phyloP scores from a whole-genome alignment of 2,888 invertebrate genomes.

The Drosophila hamatofila region DNA sequence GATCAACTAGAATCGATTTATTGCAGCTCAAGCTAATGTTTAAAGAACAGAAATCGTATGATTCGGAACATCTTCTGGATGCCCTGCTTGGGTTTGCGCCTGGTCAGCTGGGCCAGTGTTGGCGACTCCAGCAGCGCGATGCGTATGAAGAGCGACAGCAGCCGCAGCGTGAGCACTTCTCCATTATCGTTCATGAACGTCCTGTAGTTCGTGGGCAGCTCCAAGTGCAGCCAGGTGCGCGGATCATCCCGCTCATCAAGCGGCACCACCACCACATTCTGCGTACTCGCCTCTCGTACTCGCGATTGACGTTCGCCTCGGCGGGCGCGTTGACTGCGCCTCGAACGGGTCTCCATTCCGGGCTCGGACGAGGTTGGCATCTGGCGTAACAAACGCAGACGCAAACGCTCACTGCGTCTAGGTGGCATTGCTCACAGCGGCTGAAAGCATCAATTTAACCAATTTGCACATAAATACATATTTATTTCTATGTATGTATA shows the following conservation, averaged over 20 bases:
- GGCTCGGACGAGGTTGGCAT: too few relatives aligned
- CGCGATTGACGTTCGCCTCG: neutral
- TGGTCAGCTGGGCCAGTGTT: slow-evolving; percentile 19
- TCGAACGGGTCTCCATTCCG: neutral
- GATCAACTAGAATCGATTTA: slow-evolving; percentile 4
- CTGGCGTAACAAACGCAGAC: slow-evolving; percentile 18
- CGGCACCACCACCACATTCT: neutral
- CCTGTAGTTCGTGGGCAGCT: neutral
- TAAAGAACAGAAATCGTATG: slow-evolving; percentile 26
- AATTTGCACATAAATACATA: neutral
- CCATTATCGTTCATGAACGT: neutral
- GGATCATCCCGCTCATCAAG: neutral
- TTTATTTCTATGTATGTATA: too few relatives aligned
- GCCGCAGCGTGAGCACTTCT: neutral
- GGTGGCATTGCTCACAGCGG: neutral
- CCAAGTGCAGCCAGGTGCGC: slow-evolving; percentile 6
- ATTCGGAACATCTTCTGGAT: slow-evolving; percentile 21
- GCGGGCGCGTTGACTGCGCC: neutral
- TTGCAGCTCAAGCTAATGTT: slow-evolving; percentile 2
- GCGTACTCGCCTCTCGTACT: neutral
- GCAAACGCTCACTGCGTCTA: slow-evolving; percentile 41
- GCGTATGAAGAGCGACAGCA: slow-evolving; percentile 16
- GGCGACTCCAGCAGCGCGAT: slow-evolving; percentile 32
- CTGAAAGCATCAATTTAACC: slow-evolving; percentile 7
- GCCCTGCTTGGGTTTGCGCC: slow-evolving; percentile 18